phyloP scores from a whole-genome alignment of 2,888 invertebrate species.

The Andrena minutula region DNA sequence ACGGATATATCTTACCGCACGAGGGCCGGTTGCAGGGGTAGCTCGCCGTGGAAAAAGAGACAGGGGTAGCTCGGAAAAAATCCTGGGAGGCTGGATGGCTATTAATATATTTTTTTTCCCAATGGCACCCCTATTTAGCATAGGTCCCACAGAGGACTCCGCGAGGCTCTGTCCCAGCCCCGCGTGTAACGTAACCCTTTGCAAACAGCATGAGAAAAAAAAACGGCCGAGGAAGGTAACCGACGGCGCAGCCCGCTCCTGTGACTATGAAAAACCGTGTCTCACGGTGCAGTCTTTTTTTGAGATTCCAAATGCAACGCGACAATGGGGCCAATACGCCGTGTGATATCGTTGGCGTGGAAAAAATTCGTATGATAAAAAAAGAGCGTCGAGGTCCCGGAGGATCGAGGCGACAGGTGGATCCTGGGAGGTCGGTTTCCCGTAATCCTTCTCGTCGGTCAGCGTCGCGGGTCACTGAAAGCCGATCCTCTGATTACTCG shows the following conservation, averaged over 20 bases:
- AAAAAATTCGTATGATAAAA: constrained; percentile 9
- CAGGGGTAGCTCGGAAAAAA: constrained; percentile 67
- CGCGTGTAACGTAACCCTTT: constrained; percentile 73
- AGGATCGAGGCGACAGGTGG: constrained; percentile 14
- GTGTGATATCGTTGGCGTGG: constrained; percentile 36
- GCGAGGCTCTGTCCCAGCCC: constrained; percentile 42
- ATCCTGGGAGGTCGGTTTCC: not conserved
- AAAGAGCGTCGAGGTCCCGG: constrained; percentile 9
- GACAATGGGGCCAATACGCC: constrained; percentile 43
- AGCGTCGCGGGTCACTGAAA: constrained; percentile 52
- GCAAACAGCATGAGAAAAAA: constrained; percentile 74
- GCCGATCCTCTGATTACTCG: constrained; percentile 54
- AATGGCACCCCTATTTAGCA: constrained; percentile 83
- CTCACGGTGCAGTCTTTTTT: constrained; percentile 59
- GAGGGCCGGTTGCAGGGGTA: constrained; percentile 67
- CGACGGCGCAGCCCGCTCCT: constrained; percentile 53
- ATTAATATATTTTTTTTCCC: constrained; percentile 82
- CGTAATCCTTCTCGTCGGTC: constrained; percentile 46
- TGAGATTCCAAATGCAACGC: constrained; percentile 20
- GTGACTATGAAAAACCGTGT: constrained; percentile 48
- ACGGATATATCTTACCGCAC: constrained; percentile 73
- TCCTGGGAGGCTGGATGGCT: constrained; percentile 81
- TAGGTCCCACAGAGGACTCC: constrained; percentile 73
- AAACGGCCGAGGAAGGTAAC: constrained; percentile 64
- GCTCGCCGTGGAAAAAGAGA: constrained; percentile 29